Evolutionary conservation across 2,113 vertebrate species (phyloP), one percentile per base, ranked within the genome.

Genomic region (Periophthalmus modestus): DNA sequence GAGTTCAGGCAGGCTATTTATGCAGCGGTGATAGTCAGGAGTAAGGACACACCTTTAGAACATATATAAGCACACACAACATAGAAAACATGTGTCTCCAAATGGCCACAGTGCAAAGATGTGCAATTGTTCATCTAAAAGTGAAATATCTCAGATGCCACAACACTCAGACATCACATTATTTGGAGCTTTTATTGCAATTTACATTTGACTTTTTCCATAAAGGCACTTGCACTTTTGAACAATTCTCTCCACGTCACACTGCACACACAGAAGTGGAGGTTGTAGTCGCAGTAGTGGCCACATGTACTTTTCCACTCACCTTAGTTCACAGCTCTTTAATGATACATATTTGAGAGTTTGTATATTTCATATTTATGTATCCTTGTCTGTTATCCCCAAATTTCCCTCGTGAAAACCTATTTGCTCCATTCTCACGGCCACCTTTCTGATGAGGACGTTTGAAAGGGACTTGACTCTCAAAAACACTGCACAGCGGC

Each of bases 1-100:
- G 89, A 88, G 75, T 80, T 59, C 82, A 76, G 70, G 36, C 23
- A 24, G 21, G 81, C 89, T 92, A 89, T 90, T 92, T 92, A 88
- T 88, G 88, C 84, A 66, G 78, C 82, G 77, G 67, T 69, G 80
- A 86, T 66, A 82, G 68, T 58, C 81, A 69, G 71, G 58, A 21
- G 19, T 43, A n/a, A 55, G 52, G 52, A 55, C 52, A 78, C 70
- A 83, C 78, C 89, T 87, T 84, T 48, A 68, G 80, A 81, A 81
- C 68, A 9, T 39, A 9, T n/a, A n/a, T n/a, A n/a, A n/a, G n/a
- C n/a, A n/a, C n/a, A n/a, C n/a, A 68, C 78, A 81, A 81, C 68
- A 9, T 43, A 9, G 10, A 75, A 36, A 13, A 83, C 46, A 14
- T 55, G 71, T 47, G 9, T 1, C 15, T 34, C 24, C 3, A 2